Evolutionary conservation across 2,113 vertebrate genomes (phyloP), one percentile per base, ranked within the genome.

Genomic region (Halcyon malimbica): DNA sequence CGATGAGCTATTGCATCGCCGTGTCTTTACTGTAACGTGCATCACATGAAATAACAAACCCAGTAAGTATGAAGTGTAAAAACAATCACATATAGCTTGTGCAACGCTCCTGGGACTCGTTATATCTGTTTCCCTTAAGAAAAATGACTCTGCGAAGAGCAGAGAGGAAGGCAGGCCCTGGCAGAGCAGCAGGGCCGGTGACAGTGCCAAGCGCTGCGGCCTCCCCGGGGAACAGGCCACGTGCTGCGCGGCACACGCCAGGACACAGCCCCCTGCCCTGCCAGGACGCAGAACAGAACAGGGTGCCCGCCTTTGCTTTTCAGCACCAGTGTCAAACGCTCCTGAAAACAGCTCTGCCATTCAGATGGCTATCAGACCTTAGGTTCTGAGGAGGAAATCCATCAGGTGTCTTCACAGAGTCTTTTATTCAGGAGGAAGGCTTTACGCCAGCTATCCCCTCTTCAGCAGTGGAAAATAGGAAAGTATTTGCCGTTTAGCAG

Each of bases 1-100:
- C 53, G 15, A 39, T 0, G 3, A 81, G 65, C 64, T 82, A 5
- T 16, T 1, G 2, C 3, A 2, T 46, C 51, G 62, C 5, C 0
- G 5, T 16, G 41, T 60, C 82, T 67, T 35, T 35, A 7, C 81
- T 13, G 65, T 53, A 83, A 29, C 65, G 41, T 1, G 46, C 65
- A 11, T 31, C 74, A n/a, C 39, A 37, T 53, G 63, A 57, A 87
- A 28, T 17, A 79, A 71, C 69, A 94, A 93, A 84, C 31, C 23
- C 77, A 48, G 6, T 4, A 51, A 91, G 46, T 6, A 80, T 54
- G 21, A 86, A 54, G 29, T 5, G 42, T 8, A 68, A 62, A 62
- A 70, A 1, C 35, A 35, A 42, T 23, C 31, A 31, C 19, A 6
- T 3, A 42, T 7, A 64, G 56, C 53, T 68, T 56, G 60, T 53